These are phyloP conservation scores for cat (Felis catus) DNA, from an alignment of 2,113 vertebrate species.

Conservation along the genomic window F.catus_Fca126_mat1.0 CM031413.1:58716001-58716500, in stretches of 20 bases:
- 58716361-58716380: too few species aligned
- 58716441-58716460: background rate
- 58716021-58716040: background rate
- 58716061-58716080: background rate
- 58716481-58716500: background rate
- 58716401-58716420: background rate
- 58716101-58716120: background rate
- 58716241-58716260: background rate
- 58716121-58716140: background rate
- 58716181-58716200: background rate
- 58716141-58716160: background rate
- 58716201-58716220: background rate
- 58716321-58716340: too few species aligned
- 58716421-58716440: background rate
- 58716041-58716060: background rate
- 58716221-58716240: too few species aligned
- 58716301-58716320: background rate
- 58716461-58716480: background rate
- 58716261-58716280: fast-evolving
- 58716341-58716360: background rate
- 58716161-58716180: background rate
- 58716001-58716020: background rate
- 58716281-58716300: background rate
- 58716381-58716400: background rate
- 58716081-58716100: background rate